A percentile compares a stretch with the other conserved stretches of the same genome.
Evolutionary conservation across 2,888 invertebrate species (phyloP).

Genomic region (Drosophila picticornis): DNA sequence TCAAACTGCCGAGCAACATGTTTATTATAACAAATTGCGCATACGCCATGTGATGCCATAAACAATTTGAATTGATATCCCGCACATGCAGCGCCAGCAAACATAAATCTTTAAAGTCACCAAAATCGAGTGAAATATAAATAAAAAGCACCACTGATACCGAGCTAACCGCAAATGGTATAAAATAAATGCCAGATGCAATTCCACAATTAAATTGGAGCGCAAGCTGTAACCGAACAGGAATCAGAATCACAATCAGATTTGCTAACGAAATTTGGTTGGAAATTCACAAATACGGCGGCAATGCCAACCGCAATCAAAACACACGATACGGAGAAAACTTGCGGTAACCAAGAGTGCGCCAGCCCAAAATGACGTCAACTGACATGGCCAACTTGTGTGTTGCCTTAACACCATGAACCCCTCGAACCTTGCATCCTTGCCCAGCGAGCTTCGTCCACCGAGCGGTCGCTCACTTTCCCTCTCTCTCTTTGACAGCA

Average conservation of each 20-base stretch:
- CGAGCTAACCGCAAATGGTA: constrained; percentile 47
- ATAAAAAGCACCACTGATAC: constrained; percentile 3
- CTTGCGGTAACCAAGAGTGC: constrained; percentile 51
- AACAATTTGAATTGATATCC: constrained; percentile 71
- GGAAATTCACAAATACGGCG: constrained; percentile 39
- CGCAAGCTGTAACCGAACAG: constrained; percentile 22
- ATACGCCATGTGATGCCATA: constrained; percentile 75
- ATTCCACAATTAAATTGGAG: constrained; percentile 19
- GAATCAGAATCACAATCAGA: constrained; percentile 11
- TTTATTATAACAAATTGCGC: constrained; percentile 79
- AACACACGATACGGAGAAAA: constrained; percentile 47
- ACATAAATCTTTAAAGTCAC: constrained; percentile 66
- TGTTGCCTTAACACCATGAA: not conserved
- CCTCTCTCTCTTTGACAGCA: constrained; percentile 34
- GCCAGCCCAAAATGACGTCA: constrained; percentile 41
- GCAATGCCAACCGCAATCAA: constrained; percentile 53
- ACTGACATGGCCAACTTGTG: constrained; percentile 55
- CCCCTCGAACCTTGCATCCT: not conserved
- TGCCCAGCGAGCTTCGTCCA: not conserved
- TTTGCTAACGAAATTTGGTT: constrained; percentile 3
- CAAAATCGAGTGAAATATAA: constrained; percentile 38
- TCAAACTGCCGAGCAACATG: constrained; percentile 69
- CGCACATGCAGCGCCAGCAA: constrained; percentile 15
- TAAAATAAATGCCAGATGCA: constrained; percentile 55
- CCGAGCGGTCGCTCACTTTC: not conserved